These are phyloP conservation scores for Pseudomyrmex gracilis DNA, from an alignment of 1,140 invertebrate species.

Conservation along the genomic window DNA sequence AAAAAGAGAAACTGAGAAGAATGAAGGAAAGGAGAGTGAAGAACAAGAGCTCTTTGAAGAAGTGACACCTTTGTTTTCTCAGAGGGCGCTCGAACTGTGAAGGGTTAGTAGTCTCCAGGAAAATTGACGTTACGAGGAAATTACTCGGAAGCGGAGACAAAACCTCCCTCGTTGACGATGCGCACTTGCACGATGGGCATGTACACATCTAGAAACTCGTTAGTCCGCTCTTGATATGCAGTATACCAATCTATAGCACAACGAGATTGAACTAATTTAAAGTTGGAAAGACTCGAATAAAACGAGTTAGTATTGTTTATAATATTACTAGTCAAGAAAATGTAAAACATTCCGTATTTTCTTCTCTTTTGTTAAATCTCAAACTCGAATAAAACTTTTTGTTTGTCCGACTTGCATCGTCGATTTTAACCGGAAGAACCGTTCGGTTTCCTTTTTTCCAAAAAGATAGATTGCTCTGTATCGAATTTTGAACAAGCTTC, in stretches of 20 bases:
- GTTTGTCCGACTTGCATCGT: background rate
- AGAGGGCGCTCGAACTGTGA: conserved; percentile 73
- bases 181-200: conserved; percentile 1
- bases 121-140: conserved; percentile 76
- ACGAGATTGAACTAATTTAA: background rate
- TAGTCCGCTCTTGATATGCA: background rate
- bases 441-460: conserved; percentile 1
- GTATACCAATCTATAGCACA: background rate
- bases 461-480: conserved; percentile 37
- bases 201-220: conserved; percentile 20
- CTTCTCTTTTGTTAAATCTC: background rate
- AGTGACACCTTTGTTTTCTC: conserved; percentile 81
- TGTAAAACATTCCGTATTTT: background rate
- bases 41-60: conserved; percentile 74
- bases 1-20: conserved; percentile 45
- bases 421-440: conserved; percentile 16
- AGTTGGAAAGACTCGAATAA: background rate
- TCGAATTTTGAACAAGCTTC: conserved; percentile 1
- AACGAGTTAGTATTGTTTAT: background rate
- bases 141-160: conserved; percentile 72
- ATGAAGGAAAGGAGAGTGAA: conserved; percentile 45
- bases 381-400: background rate
- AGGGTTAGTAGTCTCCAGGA: conserved; percentile 71
- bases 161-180: conserved; percentile 46
- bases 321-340: background rate